Conservation (phyloP, 2,888 invertebrate genomes). For the Aspidapion aeneum region DNA sequence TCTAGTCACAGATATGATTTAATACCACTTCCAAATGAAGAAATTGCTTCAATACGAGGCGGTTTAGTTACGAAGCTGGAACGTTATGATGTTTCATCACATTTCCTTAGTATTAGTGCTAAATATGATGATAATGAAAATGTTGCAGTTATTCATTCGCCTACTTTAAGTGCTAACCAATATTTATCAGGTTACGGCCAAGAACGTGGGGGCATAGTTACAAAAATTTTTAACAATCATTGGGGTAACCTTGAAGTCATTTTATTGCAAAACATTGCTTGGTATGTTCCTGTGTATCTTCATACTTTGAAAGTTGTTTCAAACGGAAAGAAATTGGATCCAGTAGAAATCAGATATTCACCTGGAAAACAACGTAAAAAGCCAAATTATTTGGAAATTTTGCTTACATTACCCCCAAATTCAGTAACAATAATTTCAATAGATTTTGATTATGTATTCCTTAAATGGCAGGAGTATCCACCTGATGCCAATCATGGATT, state of each 20-base stretch:
- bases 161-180: constrained; percentile 72
- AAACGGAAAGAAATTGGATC: constrained; percentile 56
- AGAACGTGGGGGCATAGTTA: constrained; percentile 85
- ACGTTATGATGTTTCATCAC: constrained; percentile 58
- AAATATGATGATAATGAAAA: constrained; percentile 36
- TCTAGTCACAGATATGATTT: constrained; percentile 60
- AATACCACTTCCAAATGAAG: constrained; percentile 58
- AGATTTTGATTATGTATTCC: constrained; percentile 92
- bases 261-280: constrained; percentile 86
- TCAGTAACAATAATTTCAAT: constrained; percentile 79
- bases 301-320: constrained; percentile 73
- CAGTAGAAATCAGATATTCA: constrained; percentile 56
- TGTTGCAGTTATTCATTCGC: constrained; percentile 56
- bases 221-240: constrained; percentile 78
- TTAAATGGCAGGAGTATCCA: constrained; percentile 99
- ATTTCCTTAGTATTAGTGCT: constrained; percentile 64
- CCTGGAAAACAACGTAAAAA: constrained; percentile 83
- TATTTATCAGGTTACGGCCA: constrained; percentile 89
- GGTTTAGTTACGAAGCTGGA: constrained; percentile 65
- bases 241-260: constrained; percentile 72
- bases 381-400: constrained; percentile 85
- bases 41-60: constrained; percentile 62
- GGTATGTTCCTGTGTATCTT: constrained; percentile 80
- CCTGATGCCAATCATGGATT: constrained; percentile 99
- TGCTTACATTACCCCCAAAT: constrained; percentile 73